A percentile compares a stretch with the other conserved stretches of the same genome.
These are phyloP conservation scores for Himalopsyche japonica DNA, from an alignment of 2,888 invertebrate genomes.

Conservation along the genomic window DNA sequence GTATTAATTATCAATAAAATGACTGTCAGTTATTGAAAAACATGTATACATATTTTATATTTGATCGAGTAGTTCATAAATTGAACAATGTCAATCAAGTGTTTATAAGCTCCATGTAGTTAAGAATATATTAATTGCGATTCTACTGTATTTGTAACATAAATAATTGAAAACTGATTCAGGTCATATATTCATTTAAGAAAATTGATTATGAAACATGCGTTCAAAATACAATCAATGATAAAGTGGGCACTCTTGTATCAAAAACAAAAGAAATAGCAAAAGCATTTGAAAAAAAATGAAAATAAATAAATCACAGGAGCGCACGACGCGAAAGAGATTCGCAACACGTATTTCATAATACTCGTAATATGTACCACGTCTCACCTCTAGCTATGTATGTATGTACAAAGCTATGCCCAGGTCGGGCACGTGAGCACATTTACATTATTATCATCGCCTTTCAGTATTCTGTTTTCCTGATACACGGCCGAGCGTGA, in stretches of 20 bases:
- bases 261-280: background rate
- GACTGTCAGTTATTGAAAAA: no score
- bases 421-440: conserved; percentile 39
- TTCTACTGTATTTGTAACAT: no score
- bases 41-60: no score
- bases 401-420: conserved; percentile 14
- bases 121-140: no score
- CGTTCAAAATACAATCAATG: background rate
- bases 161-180: no score
- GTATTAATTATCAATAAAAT: no score
- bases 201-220: background rate
- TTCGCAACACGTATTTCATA: conserved; percentile 44
- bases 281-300: conserved; percentile 26
- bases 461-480: conserved; percentile 37
- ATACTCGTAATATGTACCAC: conserved; percentile 37
- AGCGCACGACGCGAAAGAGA: conserved; percentile 37
- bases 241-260: background rate
- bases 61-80: no score
- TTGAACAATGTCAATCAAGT: no score
- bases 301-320: conserved; percentile 34
- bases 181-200: no score
- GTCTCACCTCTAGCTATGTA: conserved; percentile 14
- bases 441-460: conserved; percentile 40
- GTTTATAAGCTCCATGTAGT: no score
- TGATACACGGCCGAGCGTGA: conserved; percentile 36